Conservation (phyloP, 2,888 invertebrate genomes). For the Siphonodentalium dalli region DNA sequence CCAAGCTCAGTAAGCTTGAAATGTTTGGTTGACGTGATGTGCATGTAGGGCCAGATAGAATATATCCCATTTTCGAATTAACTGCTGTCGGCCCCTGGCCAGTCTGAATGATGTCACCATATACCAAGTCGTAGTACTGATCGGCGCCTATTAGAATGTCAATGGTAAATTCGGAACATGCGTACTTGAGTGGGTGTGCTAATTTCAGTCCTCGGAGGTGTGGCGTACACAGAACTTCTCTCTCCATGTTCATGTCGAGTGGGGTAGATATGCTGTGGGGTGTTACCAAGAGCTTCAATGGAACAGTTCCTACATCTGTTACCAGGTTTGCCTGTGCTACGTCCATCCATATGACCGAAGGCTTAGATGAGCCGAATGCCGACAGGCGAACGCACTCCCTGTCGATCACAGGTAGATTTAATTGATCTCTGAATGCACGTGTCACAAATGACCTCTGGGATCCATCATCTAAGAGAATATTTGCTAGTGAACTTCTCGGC, state of each 20-base stretch:
- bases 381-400: slow-evolving; percentile 14
- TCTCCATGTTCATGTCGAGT: neutral
- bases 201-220: slow-evolving; percentile 18
- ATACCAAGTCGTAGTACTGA: slow-evolving; percentile 27
- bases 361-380: slow-evolving; percentile 15
- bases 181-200: slow-evolving; percentile 16
- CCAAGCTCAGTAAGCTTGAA: slow-evolving; percentile 4
- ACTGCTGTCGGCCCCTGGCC: slow-evolving; percentile 29
- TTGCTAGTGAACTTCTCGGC: neutral
- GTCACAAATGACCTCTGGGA: slow-evolving; percentile 24
- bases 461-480: slow-evolving; percentile 26
- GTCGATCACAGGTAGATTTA: slow-evolving; percentile 8
- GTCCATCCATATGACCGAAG: slow-evolving; percentile 1
- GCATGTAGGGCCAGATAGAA: slow-evolving; percentile 19
- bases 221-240: neutral
- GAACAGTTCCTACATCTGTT: slow-evolving; percentile 8
- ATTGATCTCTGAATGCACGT: slow-evolving; percentile 12
- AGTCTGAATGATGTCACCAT: slow-evolving; percentile 15
- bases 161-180: slow-evolving; percentile 11
- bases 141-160: slow-evolving; percentile 28
- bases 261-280: slow-evolving; percentile 25
- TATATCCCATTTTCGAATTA: slow-evolving; percentile 24
- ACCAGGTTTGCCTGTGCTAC: slow-evolving; percentile 6
- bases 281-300: slow-evolving; percentile 20
- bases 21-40: neutral